Base-by-base conservation (phyloP, 1,140 invertebrate species). In the Ganaspis sp. region DNA sequence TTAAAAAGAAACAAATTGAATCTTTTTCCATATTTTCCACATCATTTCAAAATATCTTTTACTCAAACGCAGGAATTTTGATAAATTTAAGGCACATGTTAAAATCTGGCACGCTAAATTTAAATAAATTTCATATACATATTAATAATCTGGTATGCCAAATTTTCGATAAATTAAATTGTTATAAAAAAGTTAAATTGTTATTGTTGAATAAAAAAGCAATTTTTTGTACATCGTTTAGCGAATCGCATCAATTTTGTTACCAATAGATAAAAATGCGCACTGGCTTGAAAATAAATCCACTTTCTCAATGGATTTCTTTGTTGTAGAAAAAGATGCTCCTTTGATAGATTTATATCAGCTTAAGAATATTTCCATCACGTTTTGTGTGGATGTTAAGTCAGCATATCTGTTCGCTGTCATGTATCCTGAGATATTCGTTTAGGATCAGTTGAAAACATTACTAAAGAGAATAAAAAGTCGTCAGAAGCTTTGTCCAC, bases 291-390 rank as follows among this genome's bases (percentile, higher is more conserved):
- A 64, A 64, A 58, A n/a, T 29, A 64, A 64, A 64, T 64, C 15
- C 5, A 9, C 11, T 64, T 64, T 29, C 23, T 64, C 58, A 26
- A 64, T 64, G 11, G 26, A 64, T n/a, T 64, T 64, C 23, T 29
- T 6, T 29, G 54, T 64, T 64, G 21, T 11, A 26, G 8, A 26
- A 64, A 26, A 29, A 64, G 58, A 58, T 64, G 58, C 23, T 64
- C 58, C 26, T 29, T 64, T 26, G 58, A 72, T 72, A 23, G 71
- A 45, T 64, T 76, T 72, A 76, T 80, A 79, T 81, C 73, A 38
- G 42, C n/a, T 23, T 15, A 53, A 34, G 81, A 87, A 86, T 87
- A 64, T 86, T 87, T 86, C 84, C 85, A 87, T 87, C 79, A 87
- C 81, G 82, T 76, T 64, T 75, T 42, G 11, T 72, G 40, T n/a